phyloP scores from a whole-genome alignment of 2,888 invertebrate species.

The Myopa testacea region DNA sequence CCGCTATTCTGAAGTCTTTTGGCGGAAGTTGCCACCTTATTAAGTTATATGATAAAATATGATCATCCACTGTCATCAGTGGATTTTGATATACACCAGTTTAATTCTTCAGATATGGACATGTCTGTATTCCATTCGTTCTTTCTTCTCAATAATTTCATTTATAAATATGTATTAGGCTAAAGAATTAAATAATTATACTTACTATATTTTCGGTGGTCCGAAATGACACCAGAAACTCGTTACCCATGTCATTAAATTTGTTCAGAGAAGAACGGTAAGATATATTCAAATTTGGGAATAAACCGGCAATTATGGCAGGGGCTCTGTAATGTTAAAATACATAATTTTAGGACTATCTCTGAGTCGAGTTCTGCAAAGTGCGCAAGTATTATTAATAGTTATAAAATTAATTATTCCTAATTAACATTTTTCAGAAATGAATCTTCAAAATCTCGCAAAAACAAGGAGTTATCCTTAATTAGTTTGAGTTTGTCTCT shows the following conservation, averaged over 20 bases:
- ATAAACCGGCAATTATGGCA: slow-evolving; percentile 62
- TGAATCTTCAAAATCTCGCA: too few relatives aligned
- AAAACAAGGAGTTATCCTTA: too few relatives aligned
- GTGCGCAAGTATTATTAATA: neutral
- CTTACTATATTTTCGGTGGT: slow-evolving; percentile 46
- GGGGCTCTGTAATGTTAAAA: slow-evolving; percentile 57
- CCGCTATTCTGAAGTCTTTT: slow-evolving; percentile 3
- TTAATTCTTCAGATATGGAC: too few relatives aligned
- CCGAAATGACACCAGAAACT: slow-evolving; percentile 59
- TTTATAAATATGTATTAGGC: too few relatives aligned
- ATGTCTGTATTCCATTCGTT: too few relatives aligned
- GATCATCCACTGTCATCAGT: too few relatives aligned
- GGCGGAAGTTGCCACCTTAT: neutral
- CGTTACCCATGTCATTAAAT: slow-evolving; percentile 62
- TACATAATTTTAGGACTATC: neutral
- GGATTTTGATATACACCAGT: too few relatives aligned
- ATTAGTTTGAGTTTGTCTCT: too few relatives aligned
- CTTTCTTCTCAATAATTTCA: too few relatives aligned
- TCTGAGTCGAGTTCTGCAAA: too few relatives aligned
- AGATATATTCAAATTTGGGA: slow-evolving; percentile 61
- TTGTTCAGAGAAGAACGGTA: slow-evolving; percentile 62
- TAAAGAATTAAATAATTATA: slow-evolving; percentile 3
- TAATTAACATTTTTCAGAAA: too few relatives aligned
- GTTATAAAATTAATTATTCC: too few relatives aligned
- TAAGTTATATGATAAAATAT: neutral